These are phyloP conservation scores for Holothuria scabra DNA, from an alignment of 53 echinoderm and acorn worm species.

Conservation along the genomic window DNA sequence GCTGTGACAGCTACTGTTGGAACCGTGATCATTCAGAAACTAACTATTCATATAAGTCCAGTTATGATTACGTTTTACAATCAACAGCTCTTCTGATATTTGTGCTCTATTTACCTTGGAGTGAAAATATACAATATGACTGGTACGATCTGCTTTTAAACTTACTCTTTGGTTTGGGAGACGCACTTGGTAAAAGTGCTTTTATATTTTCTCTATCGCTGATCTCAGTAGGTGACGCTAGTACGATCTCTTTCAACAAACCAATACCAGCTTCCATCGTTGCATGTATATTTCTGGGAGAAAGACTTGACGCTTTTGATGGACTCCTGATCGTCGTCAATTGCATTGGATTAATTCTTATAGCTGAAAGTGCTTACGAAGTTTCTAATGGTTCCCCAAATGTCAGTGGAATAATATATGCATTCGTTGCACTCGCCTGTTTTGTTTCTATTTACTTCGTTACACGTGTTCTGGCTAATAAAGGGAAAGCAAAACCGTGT, in stretches of 20 bases:
- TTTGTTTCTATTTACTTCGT: not conserved
- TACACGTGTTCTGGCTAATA: not conserved
- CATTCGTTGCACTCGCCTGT: not conserved
- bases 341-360: slow-evolving; percentile 1
- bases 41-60: not conserved
- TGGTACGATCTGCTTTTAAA: not conserved
- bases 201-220: not conserved
- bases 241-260: not conserved
- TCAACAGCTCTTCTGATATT: not conserved
- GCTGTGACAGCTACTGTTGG: not conserved
- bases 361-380: not conserved
- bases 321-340: not conserved
- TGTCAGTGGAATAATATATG: not conserved
- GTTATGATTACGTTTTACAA: not conserved
- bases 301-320: not conserved
- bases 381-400: not conserved
- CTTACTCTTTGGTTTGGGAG: not conserved
- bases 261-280: slow-evolving; percentile 3
- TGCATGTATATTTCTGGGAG: slow-evolving; percentile 25
- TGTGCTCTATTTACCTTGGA: not conserved
- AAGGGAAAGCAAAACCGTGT: not conserved
- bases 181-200: not conserved
- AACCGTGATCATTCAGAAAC: not conserved
- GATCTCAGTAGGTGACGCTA: slow-evolving; percentile 6
- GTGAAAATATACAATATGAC: not conserved